These are phyloP conservation scores for Raja brachyura DNA, from an alignment of 2,113 vertebrate species.

Conservation along the genomic window DNA sequence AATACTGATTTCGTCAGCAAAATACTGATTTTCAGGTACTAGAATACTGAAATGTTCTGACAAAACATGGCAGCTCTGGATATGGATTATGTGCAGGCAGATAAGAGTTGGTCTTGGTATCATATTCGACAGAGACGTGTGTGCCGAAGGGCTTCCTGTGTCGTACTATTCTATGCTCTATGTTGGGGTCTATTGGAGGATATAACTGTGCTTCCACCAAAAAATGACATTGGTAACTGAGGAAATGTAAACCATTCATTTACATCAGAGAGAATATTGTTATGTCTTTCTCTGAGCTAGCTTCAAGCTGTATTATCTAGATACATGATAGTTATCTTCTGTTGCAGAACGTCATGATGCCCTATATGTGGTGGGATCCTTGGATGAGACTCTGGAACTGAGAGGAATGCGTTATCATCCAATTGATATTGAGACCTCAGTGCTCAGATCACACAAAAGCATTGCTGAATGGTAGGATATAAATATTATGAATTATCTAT, in stretches of 20 bases:
- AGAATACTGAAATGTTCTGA: too few relatives aligned
- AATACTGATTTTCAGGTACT: too few relatives aligned
- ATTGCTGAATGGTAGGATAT: slow-evolving; percentile 87
- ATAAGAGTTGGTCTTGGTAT: too few relatives aligned
- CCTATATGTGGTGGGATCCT: slow-evolving; percentile 84
- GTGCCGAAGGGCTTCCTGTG: too few relatives aligned
- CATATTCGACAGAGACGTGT: too few relatives aligned
- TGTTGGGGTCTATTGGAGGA: not conserved
- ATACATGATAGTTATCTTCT: slow-evolving; percentile 13
- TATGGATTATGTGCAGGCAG: too few relatives aligned
- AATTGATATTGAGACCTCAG: slow-evolving; percentile 92
- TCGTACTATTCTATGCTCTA: too few relatives aligned
- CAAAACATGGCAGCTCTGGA: too few relatives aligned
- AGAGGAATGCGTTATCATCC: slow-evolving; percentile 94
- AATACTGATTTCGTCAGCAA: too few relatives aligned
- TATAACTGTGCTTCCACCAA: not conserved
- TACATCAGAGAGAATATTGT: not conserved
- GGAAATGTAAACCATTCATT: not conserved
- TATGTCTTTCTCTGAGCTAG: not conserved
- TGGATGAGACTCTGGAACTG: slow-evolving; percentile 91
- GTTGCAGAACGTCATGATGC: slow-evolving; percentile 84
- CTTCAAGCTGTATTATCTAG: not conserved
- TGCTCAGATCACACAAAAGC: slow-evolving; percentile 87
- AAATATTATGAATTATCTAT: not conserved
- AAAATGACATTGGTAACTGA: not conserved